These are phyloP conservation scores for Calameuta filiformis DNA, from an alignment of 2,888 invertebrate species.

Conservation along the genomic window DNA sequence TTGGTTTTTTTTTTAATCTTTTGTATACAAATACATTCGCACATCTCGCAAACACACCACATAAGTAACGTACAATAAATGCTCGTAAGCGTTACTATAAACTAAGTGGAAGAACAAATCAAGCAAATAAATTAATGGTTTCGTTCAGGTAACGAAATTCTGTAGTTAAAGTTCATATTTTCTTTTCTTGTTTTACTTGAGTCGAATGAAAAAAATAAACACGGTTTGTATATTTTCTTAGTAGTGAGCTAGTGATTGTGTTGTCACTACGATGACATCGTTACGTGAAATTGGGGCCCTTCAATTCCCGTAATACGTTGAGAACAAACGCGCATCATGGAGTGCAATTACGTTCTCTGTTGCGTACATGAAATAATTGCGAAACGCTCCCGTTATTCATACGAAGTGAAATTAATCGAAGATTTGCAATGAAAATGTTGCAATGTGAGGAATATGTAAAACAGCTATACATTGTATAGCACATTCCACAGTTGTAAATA, in stretches of 20 bases:
- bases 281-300: not conserved
- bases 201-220: not conserved
- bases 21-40: constrained; percentile 55
- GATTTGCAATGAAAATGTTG: constrained; percentile 29
- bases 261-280: not conserved
- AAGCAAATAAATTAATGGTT: constrained; percentile 27
- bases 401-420: constrained; percentile 19
- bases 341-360: not conserved
- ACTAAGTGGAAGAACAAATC: constrained; percentile 44
- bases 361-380: not conserved
- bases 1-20: constrained; percentile 25
- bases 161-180: not conserved
- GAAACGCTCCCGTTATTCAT: not conserved
- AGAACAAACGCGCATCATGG: not conserved
- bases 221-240: not conserved
- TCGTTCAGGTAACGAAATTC: not conserved
- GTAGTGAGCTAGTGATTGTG: not conserved
- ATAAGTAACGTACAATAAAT: constrained; percentile 28
- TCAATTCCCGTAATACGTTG: not conserved
- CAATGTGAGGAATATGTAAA: constrained; percentile 23
- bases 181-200: not conserved
- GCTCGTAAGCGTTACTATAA: constrained; percentile 1
- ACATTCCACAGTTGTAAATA: constrained; percentile 16
- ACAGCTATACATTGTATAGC: constrained; percentile 43
- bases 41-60: constrained; percentile 46